Percentiles rank a stretch among this genome's conserved stretches.
phyloP scores from a whole-genome alignment of 2,113 vertebrate species.

The Parus major region DNA sequence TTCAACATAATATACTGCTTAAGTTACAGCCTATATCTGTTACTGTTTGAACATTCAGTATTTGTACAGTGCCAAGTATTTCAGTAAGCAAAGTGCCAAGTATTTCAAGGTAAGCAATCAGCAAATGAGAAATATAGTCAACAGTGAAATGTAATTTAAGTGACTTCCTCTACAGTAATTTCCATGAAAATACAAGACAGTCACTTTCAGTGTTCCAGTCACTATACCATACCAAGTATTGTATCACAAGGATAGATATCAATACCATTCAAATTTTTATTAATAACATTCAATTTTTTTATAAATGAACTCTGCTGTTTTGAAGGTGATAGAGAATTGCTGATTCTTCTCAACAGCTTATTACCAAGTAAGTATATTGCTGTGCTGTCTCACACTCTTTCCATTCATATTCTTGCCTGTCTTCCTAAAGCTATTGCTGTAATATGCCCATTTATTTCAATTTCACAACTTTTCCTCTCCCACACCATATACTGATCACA shows the following conservation, averaged over 20 bases:
- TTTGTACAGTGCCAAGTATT: background rate
- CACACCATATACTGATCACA: background rate
- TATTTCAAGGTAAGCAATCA: background rate
- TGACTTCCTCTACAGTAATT: background rate
- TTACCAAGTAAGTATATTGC: background rate
- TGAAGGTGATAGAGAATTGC: background rate
- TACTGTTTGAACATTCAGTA: background rate
- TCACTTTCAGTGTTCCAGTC: background rate
- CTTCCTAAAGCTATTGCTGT: background rate
- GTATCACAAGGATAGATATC: background rate
- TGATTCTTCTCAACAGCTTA: background rate
- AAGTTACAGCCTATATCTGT: background rate
- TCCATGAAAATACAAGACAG: background rate
- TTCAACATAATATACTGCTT: background rate
- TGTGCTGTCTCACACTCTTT: background rate
- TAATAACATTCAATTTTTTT: background rate
- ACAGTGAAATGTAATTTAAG: background rate
- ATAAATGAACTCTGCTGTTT: background rate
- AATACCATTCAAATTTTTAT: background rate
- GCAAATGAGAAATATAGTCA: background rate
- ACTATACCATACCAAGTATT: background rate
- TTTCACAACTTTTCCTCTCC: background rate
- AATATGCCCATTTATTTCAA: background rate
- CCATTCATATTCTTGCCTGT: background rate
- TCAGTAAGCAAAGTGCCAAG: background rate